These are phyloP conservation scores for Polymixis lichenea DNA, from an alignment of 2,888 invertebrate species.

Conservation along the genomic window DNA sequence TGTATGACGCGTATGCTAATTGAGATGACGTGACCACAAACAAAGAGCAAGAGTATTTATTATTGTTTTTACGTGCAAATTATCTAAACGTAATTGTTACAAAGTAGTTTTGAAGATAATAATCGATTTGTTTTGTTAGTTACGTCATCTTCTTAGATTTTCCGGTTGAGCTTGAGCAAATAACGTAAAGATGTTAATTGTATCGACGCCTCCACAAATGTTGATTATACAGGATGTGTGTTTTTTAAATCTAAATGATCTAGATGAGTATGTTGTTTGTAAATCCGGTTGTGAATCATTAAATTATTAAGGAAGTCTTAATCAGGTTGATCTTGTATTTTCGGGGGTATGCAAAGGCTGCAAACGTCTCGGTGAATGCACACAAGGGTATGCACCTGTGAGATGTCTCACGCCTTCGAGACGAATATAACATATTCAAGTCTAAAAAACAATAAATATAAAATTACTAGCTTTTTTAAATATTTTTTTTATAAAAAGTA, in stretches of 20 bases:
- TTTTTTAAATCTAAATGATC: constrained; percentile 3
- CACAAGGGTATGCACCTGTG: not conserved
- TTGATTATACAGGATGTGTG: constrained; percentile 35
- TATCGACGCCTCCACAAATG: constrained; percentile 12
- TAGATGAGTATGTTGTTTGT: constrained; percentile 10
- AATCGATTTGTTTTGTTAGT: constrained; percentile 44
- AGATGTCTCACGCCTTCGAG: not conserved
- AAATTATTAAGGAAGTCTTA: constrained; percentile 17
- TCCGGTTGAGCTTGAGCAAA: constrained; percentile 41
- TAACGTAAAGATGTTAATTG: constrained; percentile 45
- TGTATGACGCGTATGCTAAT: constrained; percentile 52
- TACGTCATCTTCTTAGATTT: constrained; percentile 47
- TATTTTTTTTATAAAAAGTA: too few relatives aligned
- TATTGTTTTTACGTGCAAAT: constrained; percentile 48
- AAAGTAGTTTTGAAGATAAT: constrained; percentile 37
- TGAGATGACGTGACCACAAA: constrained; percentile 52
- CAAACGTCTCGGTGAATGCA: not conserved
- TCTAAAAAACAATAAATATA: not conserved
- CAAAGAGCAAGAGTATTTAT: constrained; percentile 35
- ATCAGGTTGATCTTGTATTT: constrained; percentile 10
- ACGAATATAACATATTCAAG: not conserved
- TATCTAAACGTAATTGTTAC: constrained; percentile 46
- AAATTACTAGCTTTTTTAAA: too few relatives aligned
- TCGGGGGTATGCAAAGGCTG: not conserved
- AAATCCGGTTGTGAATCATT: constrained; percentile 18